A percentile compares a stretch with the other conserved stretches of the same genome.
Conservation (phyloP, 2,888 invertebrate genomes). For the Tricholauxania praeusta region DNA sequence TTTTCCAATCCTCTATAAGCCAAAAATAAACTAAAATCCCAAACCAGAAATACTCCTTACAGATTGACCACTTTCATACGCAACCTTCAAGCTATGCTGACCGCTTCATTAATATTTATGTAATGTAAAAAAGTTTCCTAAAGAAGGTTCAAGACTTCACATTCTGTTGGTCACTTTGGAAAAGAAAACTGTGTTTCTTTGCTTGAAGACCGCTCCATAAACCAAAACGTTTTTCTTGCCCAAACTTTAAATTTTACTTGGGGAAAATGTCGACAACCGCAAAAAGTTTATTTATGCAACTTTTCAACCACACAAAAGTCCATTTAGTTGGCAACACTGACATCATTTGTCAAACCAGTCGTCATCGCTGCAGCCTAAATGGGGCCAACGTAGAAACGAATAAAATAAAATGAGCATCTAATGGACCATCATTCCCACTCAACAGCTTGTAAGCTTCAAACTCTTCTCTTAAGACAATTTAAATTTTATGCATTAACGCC, state of each 20-base stretch:
- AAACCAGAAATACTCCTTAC: not conserved
- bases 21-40: too few relatives aligned
- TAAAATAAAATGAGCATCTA: constrained; percentile 4
- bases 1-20: too few relatives aligned
- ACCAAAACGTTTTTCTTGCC: not conserved
- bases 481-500: constrained; percentile 43
- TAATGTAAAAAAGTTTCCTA: not conserved
- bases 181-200: not conserved
- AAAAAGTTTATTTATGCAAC: constrained; percentile 7
- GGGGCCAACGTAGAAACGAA: not conserved
- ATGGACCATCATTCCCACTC: not conserved
- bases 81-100: not conserved
- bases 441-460: not conserved
- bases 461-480: constrained; percentile 29
- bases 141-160: constrained; percentile 2
- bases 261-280: constrained; percentile 4
- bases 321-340: not conserved
- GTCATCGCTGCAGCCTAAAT: constrained; percentile 11
- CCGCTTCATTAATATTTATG: constrained; percentile 26
- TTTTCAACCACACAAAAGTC: constrained; percentile 9
- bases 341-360: constrained; percentile 16
- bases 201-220: not conserved
- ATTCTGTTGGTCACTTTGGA: constrained; percentile 10
- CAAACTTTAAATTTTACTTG: constrained; percentile 7
- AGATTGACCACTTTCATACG: not conserved